Conservation (phyloP, 2,797 vertebrate genomes). For the Spheniscus humboldti region DNA sequence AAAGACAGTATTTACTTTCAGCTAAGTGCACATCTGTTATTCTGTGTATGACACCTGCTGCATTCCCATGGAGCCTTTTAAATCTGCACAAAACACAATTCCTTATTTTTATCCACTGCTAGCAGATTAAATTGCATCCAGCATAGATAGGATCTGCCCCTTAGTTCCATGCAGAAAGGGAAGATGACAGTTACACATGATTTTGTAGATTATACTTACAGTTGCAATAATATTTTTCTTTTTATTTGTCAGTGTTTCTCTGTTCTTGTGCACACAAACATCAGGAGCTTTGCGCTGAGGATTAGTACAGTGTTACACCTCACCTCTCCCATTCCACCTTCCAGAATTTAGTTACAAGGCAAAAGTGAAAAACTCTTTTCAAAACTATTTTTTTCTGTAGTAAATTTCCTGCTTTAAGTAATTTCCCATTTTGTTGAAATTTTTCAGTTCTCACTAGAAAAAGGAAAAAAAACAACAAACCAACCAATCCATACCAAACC, state of each 20-base stretch:
- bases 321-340: background rate
- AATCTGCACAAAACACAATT: background rate
- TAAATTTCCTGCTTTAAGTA: background rate
- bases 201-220: background rate
- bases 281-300: background rate
- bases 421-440: background rate
- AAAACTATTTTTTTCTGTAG: background rate
- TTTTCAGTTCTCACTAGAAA: background rate
- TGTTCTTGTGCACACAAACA: background rate
- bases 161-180: background rate
- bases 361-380: background rate
- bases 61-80: background rate
- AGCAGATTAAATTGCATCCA: background rate
- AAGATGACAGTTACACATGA: background rate
- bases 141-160: background rate
- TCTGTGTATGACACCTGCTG: background rate
- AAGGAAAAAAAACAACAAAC: rapidly evolving
- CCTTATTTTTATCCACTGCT: background rate
- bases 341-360: background rate
- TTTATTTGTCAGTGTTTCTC: background rate
- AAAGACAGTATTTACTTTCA: background rate
- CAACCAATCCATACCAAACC: background rate
- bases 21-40: background rate
- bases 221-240: background rate
- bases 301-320: background rate